Percentiles rank a stretch among this genome's conserved stretches.
Conservation (phyloP, 2,888 invertebrate species). For the Alloscopus bannaensis region DNA sequence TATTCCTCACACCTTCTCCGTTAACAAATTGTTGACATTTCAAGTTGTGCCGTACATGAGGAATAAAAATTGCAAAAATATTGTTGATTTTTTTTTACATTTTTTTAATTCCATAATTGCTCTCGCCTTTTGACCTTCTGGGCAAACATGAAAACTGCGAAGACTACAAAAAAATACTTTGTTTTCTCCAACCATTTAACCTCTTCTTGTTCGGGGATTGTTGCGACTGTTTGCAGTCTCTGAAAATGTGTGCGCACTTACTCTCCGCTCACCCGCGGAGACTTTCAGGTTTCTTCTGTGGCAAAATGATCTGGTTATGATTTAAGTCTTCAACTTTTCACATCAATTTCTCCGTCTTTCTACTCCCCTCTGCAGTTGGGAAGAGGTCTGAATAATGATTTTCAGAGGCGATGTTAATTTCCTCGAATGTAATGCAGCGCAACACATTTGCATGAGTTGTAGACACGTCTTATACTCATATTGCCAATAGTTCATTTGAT, state of each 20-base stretch:
- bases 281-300: constrained; percentile 59
- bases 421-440: constrained; percentile 62
- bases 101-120: no score
- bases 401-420: constrained; percentile 61
- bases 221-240: not conserved
- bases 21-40: not conserved
- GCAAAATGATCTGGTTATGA: constrained; percentile 65
- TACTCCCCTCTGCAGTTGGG: no score
- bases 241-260: constrained; percentile 35
- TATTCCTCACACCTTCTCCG: no score
- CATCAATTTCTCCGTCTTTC: no score
- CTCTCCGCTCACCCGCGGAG: constrained; percentile 57
- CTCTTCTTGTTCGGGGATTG: not conserved
- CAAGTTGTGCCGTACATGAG: no score
- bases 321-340: constrained; percentile 62
- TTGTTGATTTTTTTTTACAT: no score
- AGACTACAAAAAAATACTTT: constrained; percentile 5
- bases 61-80: no score
- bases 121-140: constrained; percentile 18
- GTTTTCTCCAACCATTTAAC: not conserved
- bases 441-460: constrained; percentile 66
- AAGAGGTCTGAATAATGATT: constrained; percentile 62
- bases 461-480: constrained; percentile 47
- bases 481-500: not conserved
- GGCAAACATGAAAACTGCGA: constrained; percentile 1